Base-by-base conservation (phyloP, 2,888 invertebrate species). In the Hyposoter dolosus region DNA sequence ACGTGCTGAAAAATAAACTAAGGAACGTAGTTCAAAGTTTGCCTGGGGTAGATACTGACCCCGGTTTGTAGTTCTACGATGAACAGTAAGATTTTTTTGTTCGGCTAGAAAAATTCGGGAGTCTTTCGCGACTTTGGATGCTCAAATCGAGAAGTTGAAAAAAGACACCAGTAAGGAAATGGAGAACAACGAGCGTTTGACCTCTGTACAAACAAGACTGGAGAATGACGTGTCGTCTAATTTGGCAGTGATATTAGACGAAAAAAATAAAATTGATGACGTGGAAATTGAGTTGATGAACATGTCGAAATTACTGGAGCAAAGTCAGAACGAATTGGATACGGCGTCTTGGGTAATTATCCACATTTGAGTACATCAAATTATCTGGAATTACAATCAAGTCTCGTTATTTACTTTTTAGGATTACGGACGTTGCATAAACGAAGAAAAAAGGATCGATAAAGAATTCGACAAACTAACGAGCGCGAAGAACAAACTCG, bases 111-210 rank as follows among this genome's bases (percentile, higher is more conserved):
- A 94, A 74, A 94, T 96, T 83, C 95, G 95, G 88, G 96, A 96
- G 80, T 95, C 95, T 66, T 95, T 96, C 50, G 95, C 95, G 79
- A 95, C 95, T 0, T 92, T 96, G 81, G 90, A 95, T 5, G 94
- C 95, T 75, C 96, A 96, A 91, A 95, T 96, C 74, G 96, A 96
- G 69, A 96, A 96, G 82, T 95, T 96, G 0, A 97, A 96, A 91
- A 97, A 97, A 89, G 95, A 96, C 63, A 95, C 95, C 3, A 93
- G 94, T 79, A 96, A 96, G 84, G 97, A 97, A 93, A 96, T 97
- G 95, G 95, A 95, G 80, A 95, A 95, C 17, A 96, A 97, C 90
- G 96, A 96, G 90, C 95, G 95, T 88, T 91, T 97, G 2, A 95
- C 96, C 0, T 94, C 96, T 90, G 94, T 96, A 77, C 96, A 96